Percentiles rank a stretch among this genome's conserved stretches.
Evolutionary conservation across 2,113 vertebrate genomes (phyloP).

Genomic region (Anguilla rostrata): DNA sequence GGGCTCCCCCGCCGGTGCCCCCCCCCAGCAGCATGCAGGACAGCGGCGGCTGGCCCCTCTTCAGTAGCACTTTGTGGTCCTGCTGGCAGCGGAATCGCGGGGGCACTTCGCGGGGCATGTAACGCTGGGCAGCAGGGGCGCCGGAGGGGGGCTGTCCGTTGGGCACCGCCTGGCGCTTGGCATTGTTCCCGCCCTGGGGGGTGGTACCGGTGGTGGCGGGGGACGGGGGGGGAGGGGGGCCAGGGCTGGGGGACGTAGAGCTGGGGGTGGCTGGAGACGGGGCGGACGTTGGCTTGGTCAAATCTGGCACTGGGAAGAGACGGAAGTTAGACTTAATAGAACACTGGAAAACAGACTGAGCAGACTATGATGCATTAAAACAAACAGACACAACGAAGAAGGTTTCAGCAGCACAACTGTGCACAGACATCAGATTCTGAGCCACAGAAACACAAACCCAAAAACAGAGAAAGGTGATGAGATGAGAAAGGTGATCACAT

Average conservation of each 20-base stretch:
- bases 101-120: conserved; percentile 99
- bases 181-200: conserved; percentile 99
- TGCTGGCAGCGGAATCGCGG: conserved; percentile 99
- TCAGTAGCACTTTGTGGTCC: conserved; percentile 99
- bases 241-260: conserved; percentile 95
- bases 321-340: too few relatives aligned
- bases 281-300: conserved; percentile 94
- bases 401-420: background rate
- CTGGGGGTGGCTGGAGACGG: conserved; percentile 78
- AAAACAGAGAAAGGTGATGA: too few relatives aligned
- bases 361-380: background rate
- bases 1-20: conserved; percentile 54
- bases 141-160: conserved; percentile 97
- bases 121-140: conserved; percentile 88
- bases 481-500: too few relatives aligned
- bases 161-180: conserved; percentile 99
- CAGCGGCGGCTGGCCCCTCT: conserved; percentile 98
- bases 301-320: conserved; percentile 85
- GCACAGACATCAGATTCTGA: background rate
- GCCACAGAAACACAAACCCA: too few relatives aligned
- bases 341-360: background rate
- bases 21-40: conserved; percentile 98
- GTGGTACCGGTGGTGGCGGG: conserved; percentile 87
- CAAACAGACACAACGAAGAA: background rate
- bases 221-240: conserved; percentile 86